Percentiles rank a stretch among this genome's conserved stretches.
phyloP scores from a whole-genome alignment of 2,113 vertebrate genomes.

The Cololabis saira region DNA sequence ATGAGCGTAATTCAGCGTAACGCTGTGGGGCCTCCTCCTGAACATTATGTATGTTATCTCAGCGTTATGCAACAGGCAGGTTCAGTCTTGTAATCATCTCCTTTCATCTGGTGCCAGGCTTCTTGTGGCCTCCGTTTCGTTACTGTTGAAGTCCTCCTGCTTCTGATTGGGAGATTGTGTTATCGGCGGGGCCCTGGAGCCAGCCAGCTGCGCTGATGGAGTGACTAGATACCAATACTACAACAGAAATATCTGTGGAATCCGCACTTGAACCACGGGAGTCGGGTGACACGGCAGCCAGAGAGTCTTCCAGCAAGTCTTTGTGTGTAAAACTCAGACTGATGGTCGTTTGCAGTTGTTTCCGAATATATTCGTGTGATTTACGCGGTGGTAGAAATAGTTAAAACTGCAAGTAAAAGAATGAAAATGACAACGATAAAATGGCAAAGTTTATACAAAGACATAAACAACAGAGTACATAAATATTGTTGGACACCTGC shows the following conservation, averaged over 20 bases:
- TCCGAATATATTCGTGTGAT: too few species aligned
- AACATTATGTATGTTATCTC: slow-evolving; percentile 19
- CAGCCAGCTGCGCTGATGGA: slow-evolving; percentile 55
- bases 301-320: background rate
- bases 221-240: slow-evolving; percentile 47
- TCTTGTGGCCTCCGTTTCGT: slow-evolving; percentile 37
- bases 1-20: slow-evolving; percentile 21
- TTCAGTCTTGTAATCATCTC: slow-evolving; percentile 65
- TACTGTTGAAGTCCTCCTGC: slow-evolving; percentile 20
- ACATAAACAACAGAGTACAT: too few species aligned
- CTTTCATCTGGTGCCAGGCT: slow-evolving; percentile 55
- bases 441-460: too few species aligned
- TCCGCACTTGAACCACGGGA: slow-evolving; percentile 12
- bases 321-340: background rate
- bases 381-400: too few species aligned
- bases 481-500: background rate
- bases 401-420: background rate
- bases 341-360: background rate
- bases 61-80: slow-evolving; percentile 56
- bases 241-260: slow-evolving; percentile 14
- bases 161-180: slow-evolving; percentile 67
- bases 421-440: background rate
- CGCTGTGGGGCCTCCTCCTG: background rate
- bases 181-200: slow-evolving; percentile 69
- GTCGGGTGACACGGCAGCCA: slow-evolving; percentile 1